A percentile compares a stretch with the other conserved stretches of the same genome.
phyloP scores from a whole-genome alignment of 2,888 invertebrate species.

The Crematogaster levior region DNA sequence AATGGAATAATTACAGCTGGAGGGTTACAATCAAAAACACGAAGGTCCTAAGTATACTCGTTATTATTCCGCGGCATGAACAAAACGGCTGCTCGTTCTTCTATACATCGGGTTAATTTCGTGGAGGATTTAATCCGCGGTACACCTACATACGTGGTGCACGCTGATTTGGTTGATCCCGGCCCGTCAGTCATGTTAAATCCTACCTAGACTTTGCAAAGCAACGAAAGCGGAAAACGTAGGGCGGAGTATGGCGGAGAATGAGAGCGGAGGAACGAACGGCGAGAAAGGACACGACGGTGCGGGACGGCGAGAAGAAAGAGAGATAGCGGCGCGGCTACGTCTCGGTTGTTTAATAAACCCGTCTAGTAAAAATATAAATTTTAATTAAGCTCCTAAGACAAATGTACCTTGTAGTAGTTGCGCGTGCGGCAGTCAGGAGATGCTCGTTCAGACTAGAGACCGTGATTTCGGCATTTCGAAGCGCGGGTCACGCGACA shows the following conservation, averaged over 20 bases:
- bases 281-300: constrained; percentile 5
- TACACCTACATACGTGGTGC: constrained; percentile 58
- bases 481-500: constrained; percentile 15
- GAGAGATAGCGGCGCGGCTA: constrained; percentile 17
- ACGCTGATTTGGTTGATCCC: constrained; percentile 72
- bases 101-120: constrained; percentile 58
- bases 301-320: constrained; percentile 3
- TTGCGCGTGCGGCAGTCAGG: background rate
- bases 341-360: constrained; percentile 58
- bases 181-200: constrained; percentile 73
- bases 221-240: constrained; percentile 58
- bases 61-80: constrained; percentile 30
- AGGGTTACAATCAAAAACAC: constrained; percentile 17
- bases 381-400: constrained; percentile 69
- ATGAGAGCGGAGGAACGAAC: background rate
- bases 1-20: constrained; percentile 40
- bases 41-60: constrained; percentile 19
- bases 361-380: constrained; percentile 59
- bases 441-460: constrained; percentile 15
- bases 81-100: constrained; percentile 47
- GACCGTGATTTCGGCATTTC: constrained; percentile 29
- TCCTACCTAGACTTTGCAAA: constrained; percentile 64
- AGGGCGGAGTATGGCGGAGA: constrained; percentile 18
- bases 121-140: constrained; percentile 68
- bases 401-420: constrained; percentile 44